A percentile compares a stretch with the other conserved stretches of the same genome.
These are phyloP conservation scores for Ailuropoda melanoleuca DNA, from an alignment of 2,113 vertebrate genomes.

Conservation along the genomic window DNA sequence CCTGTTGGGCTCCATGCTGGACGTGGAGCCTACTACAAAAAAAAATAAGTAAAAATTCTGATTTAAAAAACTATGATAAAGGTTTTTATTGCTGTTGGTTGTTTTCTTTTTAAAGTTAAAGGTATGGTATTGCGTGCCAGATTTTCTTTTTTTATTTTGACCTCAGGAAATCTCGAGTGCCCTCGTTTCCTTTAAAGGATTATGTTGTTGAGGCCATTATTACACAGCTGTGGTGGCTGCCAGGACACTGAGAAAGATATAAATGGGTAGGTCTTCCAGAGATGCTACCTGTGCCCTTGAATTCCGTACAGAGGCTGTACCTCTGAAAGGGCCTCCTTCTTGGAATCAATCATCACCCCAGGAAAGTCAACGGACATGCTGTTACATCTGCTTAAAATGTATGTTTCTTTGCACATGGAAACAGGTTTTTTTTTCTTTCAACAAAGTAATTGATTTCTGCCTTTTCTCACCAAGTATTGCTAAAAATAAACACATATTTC, in stretches of 20 bases:
- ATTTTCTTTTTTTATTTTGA: neutral
- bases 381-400: neutral
- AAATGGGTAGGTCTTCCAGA: neutral
- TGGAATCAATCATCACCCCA: neutral
- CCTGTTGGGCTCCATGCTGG: neutral
- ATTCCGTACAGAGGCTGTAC: neutral
- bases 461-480: conserved; percentile 52
- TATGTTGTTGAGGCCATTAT: neutral
- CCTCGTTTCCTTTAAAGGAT: neutral
- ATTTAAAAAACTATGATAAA: neutral
- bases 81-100: neutral
- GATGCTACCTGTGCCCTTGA: neutral
- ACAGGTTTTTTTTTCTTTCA: neutral
- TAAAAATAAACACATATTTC: conserved; percentile 67
- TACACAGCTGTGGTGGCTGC: neutral
- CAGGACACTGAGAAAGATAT: neutral
- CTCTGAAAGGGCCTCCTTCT: neutral
- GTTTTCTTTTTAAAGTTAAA: neutral
- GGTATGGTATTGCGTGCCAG: neutral
- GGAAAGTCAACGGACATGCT: neutral
- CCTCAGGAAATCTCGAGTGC: neutral
- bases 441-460: conserved; percentile 6
- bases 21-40: neutral
- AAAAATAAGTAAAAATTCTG: neutral
- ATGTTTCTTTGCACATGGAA: neutral